phyloP scores from a whole-genome alignment of 2,797 vertebrate genomes.

The Pipistrellus pygmaeus region DNA sequence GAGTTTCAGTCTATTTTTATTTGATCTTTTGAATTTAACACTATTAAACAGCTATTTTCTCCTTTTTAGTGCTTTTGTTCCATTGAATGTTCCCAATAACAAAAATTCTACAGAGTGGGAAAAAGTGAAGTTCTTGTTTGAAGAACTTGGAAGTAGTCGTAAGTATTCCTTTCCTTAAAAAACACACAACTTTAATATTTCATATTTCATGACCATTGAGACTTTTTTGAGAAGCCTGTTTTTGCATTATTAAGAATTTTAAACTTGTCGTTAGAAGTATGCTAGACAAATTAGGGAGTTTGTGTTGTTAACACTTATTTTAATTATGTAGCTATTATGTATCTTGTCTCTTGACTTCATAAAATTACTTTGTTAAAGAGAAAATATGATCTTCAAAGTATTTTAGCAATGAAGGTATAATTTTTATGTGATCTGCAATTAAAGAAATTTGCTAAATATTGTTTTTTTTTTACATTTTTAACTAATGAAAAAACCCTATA shows the following conservation, averaged over 20 bases:
- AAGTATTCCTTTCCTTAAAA: slow-evolving; percentile 87
- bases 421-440: slow-evolving; percentile 41
- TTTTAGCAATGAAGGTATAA: slow-evolving; percentile 34
- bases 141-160: slow-evolving; percentile 97
- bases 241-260: slow-evolving; percentile 7
- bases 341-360: not conserved
- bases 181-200: not conserved
- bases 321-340: not conserved
- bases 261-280: not conserved
- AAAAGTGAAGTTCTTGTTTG: slow-evolving; percentile 95
- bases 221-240: not conserved
- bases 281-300: not conserved
- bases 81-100: slow-evolving; percentile 91
- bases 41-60: slow-evolving; percentile 42
- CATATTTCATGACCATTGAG: not conserved
- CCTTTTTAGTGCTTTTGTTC: slow-evolving; percentile 94
- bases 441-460: slow-evolving; percentile 47
- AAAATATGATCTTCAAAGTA: slow-evolving; percentile 13
- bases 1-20: slow-evolving; percentile 21
- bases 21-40: not conserved
- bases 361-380: not conserved
- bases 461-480: slow-evolving; percentile 48
- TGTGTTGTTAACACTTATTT: not conserved
- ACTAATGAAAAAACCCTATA: not conserved
- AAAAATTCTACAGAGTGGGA: slow-evolving; percentile 98